Evolutionary conservation across 92 coral and sea anemone species (phyloP).

Genomic region (Meandrina meandrites): DNA sequence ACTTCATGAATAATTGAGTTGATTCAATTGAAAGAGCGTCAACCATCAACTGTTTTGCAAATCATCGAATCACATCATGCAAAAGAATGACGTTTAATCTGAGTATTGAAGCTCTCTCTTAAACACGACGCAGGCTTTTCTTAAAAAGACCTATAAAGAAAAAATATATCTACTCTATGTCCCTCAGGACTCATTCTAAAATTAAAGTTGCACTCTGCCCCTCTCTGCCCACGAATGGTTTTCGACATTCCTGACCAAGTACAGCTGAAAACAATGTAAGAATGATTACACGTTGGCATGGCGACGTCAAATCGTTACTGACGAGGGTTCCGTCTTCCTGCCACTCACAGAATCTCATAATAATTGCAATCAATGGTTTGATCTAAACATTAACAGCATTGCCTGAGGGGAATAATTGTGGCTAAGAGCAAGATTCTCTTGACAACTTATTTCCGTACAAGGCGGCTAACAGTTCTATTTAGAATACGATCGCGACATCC

Average conservation of each 20-base stretch:
- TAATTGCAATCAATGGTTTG: not conserved
- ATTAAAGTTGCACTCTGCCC: not conserved
- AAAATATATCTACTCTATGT: not conserved
- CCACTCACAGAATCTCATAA: not conserved
- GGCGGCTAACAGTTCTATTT: not conserved
- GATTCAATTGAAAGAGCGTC: no score
- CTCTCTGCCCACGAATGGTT: not conserved
- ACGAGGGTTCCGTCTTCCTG: not conserved
- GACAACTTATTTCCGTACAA: not conserved
- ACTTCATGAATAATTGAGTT: slow-evolving; percentile 1
- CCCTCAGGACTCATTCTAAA: not conserved
- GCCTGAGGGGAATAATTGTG: not conserved
- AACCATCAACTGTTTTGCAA: not conserved
- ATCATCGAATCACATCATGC: not conserved
- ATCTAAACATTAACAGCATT: not conserved
- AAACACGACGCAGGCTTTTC: not conserved
- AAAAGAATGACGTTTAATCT: not conserved
- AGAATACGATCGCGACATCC: not conserved
- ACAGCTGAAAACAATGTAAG: not conserved
- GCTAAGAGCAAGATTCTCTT: not conserved
- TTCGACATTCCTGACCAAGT: not conserved
- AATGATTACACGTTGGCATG: not conserved
- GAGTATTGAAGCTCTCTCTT: not conserved
- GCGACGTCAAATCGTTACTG: not conserved
- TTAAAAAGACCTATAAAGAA: not conserved